Evolutionary conservation across 2,888 invertebrate genomes (phyloP).

Genomic region (Lumbricus terrestris): DNA sequence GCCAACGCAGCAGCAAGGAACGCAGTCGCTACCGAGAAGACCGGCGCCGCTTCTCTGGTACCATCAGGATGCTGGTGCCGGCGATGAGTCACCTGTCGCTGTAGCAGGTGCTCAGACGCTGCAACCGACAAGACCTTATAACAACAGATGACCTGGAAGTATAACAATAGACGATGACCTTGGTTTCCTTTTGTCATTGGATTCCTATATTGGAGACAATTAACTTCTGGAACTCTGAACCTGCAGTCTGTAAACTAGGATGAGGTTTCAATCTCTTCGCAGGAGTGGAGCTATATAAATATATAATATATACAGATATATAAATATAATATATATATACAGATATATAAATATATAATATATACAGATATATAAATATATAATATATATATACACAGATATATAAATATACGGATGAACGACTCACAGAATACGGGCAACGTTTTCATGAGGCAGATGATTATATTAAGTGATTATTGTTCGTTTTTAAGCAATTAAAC

Average conservation of each 20-base stretch:
- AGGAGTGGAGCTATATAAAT: not conserved
- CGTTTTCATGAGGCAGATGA: too few species aligned
- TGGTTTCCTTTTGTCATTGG: not conserved
- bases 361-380: too few species aligned
- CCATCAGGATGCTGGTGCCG: not conserved
- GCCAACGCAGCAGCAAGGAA: not conserved
- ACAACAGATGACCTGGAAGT: not conserved
- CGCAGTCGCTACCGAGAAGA: not conserved
- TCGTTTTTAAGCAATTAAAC: not conserved
- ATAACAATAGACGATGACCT: not conserved
- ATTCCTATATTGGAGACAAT: not conserved
- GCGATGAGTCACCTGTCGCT: not conserved
- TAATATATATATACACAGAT: too few species aligned
- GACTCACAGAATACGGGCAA: not conserved
- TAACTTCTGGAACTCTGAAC: not conserved
- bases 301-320: too few species aligned
- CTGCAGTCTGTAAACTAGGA: not conserved
- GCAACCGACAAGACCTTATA: not conserved
- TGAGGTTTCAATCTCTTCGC: not conserved
- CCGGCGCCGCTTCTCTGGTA: not conserved
- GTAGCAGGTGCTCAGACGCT: not conserved
- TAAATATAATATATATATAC: too few species aligned
- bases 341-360: too few species aligned
- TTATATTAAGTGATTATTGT: not conserved
- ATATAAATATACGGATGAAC: too few species aligned